Conservation (phyloP, 2,113 vertebrate species). For the Tursiops truncatus region DNA sequence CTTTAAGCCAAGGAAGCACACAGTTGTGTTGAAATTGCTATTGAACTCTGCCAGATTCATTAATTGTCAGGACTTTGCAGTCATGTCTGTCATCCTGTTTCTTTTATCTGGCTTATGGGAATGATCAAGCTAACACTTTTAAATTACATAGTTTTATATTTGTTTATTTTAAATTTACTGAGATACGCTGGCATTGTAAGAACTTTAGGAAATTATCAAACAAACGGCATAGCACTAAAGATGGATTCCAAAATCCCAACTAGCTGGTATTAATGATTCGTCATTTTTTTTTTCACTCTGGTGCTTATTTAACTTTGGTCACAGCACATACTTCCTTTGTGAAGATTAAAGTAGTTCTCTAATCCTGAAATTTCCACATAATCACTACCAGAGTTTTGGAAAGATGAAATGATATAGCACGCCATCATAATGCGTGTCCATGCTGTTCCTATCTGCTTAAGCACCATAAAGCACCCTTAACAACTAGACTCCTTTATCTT, state of each 20-base stretch:
- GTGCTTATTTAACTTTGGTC: neutral
- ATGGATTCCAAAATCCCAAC: neutral
- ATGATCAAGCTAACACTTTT: neutral
- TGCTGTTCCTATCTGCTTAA: neutral
- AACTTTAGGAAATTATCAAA: conserved; percentile 4
- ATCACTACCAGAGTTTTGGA: neutral
- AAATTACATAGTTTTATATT: neutral
- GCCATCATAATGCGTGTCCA: rapidly evolving
- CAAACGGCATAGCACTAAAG: neutral
- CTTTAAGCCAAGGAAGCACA: neutral
- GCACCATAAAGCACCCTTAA: neutral
- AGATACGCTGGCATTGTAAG: neutral
- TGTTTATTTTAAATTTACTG: neutral
- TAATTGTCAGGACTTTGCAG: neutral
- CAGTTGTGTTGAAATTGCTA: neutral
- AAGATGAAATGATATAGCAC: neutral
- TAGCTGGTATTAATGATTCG: neutral
- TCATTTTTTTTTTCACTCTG: neutral
- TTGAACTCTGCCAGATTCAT: neutral
- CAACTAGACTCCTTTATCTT: neutral
- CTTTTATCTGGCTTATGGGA: neutral
- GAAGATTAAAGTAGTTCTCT: conserved; percentile 20
- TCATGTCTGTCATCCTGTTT: neutral
- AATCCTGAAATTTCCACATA: neutral
- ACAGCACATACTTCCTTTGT: neutral